Evolutionary conservation across 37 sponge, comb jelly and placozoan species (phyloP), one percentile per base, ranked within the genome.

Genomic region (Halisarca cf. caerulea): DNA sequence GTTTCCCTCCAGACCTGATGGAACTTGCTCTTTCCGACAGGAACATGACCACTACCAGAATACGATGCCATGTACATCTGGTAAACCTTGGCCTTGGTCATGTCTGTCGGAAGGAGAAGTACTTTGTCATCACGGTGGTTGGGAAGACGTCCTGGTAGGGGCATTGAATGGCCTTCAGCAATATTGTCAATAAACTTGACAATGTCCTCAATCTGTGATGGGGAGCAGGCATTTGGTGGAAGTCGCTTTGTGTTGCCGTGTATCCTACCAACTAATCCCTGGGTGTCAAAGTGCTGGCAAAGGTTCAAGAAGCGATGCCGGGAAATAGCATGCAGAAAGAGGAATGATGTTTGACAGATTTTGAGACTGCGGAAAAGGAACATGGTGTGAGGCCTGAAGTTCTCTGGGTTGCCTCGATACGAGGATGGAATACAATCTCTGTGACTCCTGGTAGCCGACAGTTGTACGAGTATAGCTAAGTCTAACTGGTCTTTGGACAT

Each of bases 181-280:
- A 80, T 25, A 3, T 80, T 51, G 1, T 57, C 39, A 58, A 80
- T 57, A 58, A 80, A 80, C 4, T 61, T 8, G 4, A 80, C 81
- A 3, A 11, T 8, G 7, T 6, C 25, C 61, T 84, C 61, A 21
- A 57, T 58, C 4, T 84, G 70, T n/a, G n/a, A n/a, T n/a, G n/a
- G n/a, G n/a, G n/a, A n/a, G n/a, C n/a, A n/a, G n/a, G 83, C 83
- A 83, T 83, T 64, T 70, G 70, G 66, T 23, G 83, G 83, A 6
- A 28, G 23, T 3, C 71, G 45, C 2, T 68, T 41, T 3, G 2
- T 14, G 27, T 84, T 84, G 0, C 85, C 85, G 75, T 84, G 85
- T 28, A 2, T 32, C 36, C 85, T 37, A 1, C 2, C 38, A 3
- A 3, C 6, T 8, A 7, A n/a, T n/a, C n/a, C n/a, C n/a, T n/a